Percentiles rank a stretch among this genome's conserved stretches.
phyloP scores from a whole-genome alignment of 2,888 invertebrate genomes.

The Holacanthella duospinosa region DNA sequence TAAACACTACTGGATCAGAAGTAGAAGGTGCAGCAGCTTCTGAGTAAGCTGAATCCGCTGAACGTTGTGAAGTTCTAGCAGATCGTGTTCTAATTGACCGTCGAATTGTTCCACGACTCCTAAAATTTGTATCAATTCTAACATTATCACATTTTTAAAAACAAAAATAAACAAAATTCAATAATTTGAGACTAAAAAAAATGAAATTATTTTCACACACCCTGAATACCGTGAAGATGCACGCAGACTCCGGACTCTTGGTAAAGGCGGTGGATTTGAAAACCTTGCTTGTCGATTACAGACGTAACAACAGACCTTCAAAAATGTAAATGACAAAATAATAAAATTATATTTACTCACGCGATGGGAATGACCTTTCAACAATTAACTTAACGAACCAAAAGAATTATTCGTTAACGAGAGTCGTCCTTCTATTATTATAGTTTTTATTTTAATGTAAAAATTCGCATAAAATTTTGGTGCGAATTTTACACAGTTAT shows the following conservation, averaged over 20 bases:
- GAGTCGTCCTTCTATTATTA: too few relatives aligned
- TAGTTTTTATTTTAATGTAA: too few relatives aligned
- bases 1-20: too few relatives aligned
- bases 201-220: too few relatives aligned
- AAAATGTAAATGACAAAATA: not conserved
- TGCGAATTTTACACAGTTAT: too few relatives aligned
- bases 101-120: not conserved
- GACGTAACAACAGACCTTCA: constrained; percentile 35
- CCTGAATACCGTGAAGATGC: constrained; percentile 13
- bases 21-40: constrained; percentile 18
- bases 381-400: too few relatives aligned
- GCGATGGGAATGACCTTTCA: too few relatives aligned
- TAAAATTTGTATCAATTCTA: not conserved
- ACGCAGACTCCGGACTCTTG: constrained; percentile 31
- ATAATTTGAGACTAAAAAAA: too few relatives aligned
- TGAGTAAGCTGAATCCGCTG: constrained; percentile 31
- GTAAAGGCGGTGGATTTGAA: constrained; percentile 21
- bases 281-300: constrained; percentile 30
- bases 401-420: too few relatives aligned
- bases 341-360: not conserved
- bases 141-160: too few relatives aligned
- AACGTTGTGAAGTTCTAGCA: constrained; percentile 26
- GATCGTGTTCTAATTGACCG: not conserved
- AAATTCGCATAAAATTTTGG: too few relatives aligned
- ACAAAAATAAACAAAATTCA: too few relatives aligned